Evolutionary conservation across 53 echinoderm and acorn worm species (phyloP).

Genomic region (Hippasteria phrygiana): DNA sequence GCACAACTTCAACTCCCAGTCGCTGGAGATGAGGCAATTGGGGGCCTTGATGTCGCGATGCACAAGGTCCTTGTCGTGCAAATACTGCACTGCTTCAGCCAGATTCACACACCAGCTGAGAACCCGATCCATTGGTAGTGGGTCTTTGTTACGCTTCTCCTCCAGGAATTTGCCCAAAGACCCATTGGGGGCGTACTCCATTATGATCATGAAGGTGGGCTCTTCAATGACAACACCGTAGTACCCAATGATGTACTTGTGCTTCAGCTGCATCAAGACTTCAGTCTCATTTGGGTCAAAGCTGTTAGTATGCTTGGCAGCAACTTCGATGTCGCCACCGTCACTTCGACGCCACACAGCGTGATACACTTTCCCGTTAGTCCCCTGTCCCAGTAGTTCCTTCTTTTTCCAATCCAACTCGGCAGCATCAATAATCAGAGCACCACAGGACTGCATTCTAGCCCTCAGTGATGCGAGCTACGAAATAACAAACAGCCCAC

Average conservation of each 20-base stretch:
- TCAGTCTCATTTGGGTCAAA: neutral
- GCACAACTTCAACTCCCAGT: slow-evolving; percentile 9
- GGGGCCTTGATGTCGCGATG: slow-evolving; percentile 11
- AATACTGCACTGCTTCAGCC: slow-evolving; percentile 5
- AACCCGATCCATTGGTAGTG: neutral
- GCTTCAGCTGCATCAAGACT: slow-evolving; percentile 14
- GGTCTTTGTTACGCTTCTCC: neutral
- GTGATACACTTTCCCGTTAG: neutral
- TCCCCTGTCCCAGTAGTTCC: neutral
- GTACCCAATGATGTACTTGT: neutral
- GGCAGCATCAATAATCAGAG: neutral
- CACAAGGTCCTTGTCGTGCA: slow-evolving; percentile 8
- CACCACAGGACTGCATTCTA: neutral
- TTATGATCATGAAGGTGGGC: neutral
- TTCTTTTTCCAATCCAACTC: neutral
- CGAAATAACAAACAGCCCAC: too few relatives aligned
- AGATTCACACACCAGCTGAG: neutral
- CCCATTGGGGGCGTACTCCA: slow-evolving; percentile 11
- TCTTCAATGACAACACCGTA: neutral
- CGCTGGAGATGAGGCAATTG: neutral
- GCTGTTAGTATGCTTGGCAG: neutral
- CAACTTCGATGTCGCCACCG: neutral
- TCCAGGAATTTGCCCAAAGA: neutral
- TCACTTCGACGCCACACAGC: neutral
- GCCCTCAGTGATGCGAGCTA: neutral